phyloP scores from a whole-genome alignment of 2,113 vertebrate species.

The Mesocricetus auratus region DNA sequence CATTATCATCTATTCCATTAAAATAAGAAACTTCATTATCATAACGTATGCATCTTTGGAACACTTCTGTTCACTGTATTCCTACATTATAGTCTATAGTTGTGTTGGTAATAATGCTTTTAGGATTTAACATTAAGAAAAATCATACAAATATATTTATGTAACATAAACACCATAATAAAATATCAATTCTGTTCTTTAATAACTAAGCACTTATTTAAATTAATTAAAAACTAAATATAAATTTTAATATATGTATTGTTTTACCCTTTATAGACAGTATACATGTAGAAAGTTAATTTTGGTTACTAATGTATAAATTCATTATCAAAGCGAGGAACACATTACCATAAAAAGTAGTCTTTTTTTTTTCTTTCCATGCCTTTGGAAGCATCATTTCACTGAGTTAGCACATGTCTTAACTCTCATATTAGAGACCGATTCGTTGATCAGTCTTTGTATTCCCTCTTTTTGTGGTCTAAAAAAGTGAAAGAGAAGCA shows the following conservation, averaged over 20 bases:
- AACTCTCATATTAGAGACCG: neutral
- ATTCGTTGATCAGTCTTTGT: neutral
- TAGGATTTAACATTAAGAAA: neutral
- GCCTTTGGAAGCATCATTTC: neutral
- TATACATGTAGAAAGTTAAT: neutral
- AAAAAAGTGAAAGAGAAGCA: constrained; percentile 1
- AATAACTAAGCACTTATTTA: neutral
- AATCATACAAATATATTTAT: neutral
- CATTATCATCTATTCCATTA: neutral
- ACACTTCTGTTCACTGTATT: neutral
- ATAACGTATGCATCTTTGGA: neutral
- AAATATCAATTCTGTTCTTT: neutral
- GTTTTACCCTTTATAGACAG: neutral
- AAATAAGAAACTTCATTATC: constrained; percentile 10
- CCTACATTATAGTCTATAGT: neutral
- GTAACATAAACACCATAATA: constrained; percentile 3
- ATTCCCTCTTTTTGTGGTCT: neutral
- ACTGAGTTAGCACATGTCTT: neutral
- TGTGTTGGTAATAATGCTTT: neutral
- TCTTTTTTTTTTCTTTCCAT: neutral
- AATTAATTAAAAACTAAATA: constrained; percentile 42
- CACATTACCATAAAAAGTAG: neutral
- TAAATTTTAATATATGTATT: constrained; percentile 2
- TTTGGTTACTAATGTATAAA: neutral
- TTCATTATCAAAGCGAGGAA: neutral